Evolutionary conservation across 1,140 invertebrate genomes (phyloP), one percentile per base, ranked within the genome.

Genomic region (Bacillus rossius): DNA sequence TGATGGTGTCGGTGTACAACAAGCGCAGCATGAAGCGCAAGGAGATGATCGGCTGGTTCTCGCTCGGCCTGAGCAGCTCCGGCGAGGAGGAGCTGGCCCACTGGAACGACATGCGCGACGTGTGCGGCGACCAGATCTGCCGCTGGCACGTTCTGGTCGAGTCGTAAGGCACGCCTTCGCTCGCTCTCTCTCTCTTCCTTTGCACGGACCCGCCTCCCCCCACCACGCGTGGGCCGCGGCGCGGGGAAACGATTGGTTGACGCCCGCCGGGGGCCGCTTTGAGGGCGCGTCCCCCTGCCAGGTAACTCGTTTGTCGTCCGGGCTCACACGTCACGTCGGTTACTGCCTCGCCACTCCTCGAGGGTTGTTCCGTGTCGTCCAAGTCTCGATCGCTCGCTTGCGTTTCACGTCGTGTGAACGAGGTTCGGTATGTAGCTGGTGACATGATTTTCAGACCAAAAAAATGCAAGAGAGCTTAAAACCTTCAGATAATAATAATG

Each of bases 31-130:
- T 96, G 78, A 96, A 96, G 65, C 87, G 92, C 59, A 96, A 96
- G 67, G 93, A 97, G 73, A 92, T 96, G 88, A 91, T 96, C 58
- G 94, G 94, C 45, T 96, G 94, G 94, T 93, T 96, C 75, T 91
- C 91, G 57, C 72, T 96, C 47, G 94, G 94, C 10, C 77, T 92
- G 67, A 95, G 91, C 73, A 91, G 91, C 61, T 94, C 92, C 20
- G 92, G 93, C 16, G 87, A 92, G 45, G 94, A 96, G 67, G 92
- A 96, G 72, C 77, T 88, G n/a, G 84, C 89, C 8, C 94, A 97
- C 71, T 98, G 94, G 94, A 87, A 89, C 68, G 94, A 96, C 65
- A 94, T 97, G 83, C 72, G 82, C 42, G 84, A 87, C 62, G 83
- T 80, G 41, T 79, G 79, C 63, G 85, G 84, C 51, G 84, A 87